phyloP scores from a whole-genome alignment of 2,888 invertebrate genomes.

The Luperina nickerlii region DNA sequence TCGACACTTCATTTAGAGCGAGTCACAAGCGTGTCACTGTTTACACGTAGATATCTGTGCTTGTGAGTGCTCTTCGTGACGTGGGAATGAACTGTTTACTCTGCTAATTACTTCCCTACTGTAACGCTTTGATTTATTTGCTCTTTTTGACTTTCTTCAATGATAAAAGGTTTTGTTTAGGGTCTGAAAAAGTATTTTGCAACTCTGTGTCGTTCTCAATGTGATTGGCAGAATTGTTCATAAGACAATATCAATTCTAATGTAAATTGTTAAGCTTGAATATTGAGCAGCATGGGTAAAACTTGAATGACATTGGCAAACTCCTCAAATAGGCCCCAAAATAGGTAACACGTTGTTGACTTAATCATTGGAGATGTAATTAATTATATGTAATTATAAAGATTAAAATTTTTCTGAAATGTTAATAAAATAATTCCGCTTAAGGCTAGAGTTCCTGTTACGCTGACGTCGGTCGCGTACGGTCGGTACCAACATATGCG shows the following conservation, averaged over 20 bases:
- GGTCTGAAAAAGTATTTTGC: not conserved
- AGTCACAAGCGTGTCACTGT: conserved; percentile 23
- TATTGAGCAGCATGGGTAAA: not conserved
- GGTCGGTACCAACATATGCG: too few species aligned
- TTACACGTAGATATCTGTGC: conserved; percentile 13
- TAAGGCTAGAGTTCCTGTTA: too few species aligned
- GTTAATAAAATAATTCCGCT: too few species aligned
- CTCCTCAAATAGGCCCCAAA: not conserved
- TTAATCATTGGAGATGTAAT: not conserved
- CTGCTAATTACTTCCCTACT: conserved; percentile 25
- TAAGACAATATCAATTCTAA: not conserved
- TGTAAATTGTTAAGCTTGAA: not conserved
- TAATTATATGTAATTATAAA: too few species aligned
- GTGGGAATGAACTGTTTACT: conserved; percentile 25
- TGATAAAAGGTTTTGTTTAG: conserved; percentile 16
- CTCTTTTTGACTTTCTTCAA: conserved; percentile 1
- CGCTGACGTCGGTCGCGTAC: too few species aligned
- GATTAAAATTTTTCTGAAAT: too few species aligned
- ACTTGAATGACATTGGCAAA: not conserved
- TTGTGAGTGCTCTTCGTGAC: conserved; percentile 10
- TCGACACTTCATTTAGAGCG: conserved; percentile 29
- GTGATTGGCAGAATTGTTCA: not conserved
- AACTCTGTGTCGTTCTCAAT: not conserved
- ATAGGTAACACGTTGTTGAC: too few species aligned
- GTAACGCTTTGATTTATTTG: conserved; percentile 15